Conservation (phyloP, 2,888 invertebrate genomes). For the Hydrotaea diabolus region DNA sequence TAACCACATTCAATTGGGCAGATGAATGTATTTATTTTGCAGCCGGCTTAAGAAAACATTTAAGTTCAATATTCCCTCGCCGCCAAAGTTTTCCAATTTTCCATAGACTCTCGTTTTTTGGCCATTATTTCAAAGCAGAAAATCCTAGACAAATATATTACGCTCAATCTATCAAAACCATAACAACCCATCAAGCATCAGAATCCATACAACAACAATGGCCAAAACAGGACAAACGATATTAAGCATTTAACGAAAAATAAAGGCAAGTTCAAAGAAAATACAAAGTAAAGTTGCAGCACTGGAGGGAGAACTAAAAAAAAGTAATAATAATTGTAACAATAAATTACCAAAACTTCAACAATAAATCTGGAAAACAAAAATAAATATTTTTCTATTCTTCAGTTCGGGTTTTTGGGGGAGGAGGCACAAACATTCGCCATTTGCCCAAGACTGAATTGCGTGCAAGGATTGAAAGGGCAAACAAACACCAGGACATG, state of each 20-base stretch:
- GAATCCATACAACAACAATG: background rate
- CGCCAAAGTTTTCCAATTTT: conserved; percentile 42
- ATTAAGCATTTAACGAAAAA: conserved; percentile 40
- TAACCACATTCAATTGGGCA: background rate
- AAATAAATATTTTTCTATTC: conserved; percentile 53
- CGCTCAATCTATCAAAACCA: conserved; percentile 74
- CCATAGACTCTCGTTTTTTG: background rate
- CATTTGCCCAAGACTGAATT: background rate
- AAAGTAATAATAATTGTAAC: conserved; percentile 60
- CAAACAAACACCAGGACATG: conserved; percentile 11
- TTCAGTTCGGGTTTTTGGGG: conserved; percentile 38
- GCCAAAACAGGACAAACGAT: conserved; percentile 42
- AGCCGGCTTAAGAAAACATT: conserved; percentile 24
- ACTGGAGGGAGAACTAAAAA: background rate
- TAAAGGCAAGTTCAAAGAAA: conserved; percentile 32
- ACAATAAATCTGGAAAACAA: conserved; percentile 74
- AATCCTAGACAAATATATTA: conserved; percentile 46
- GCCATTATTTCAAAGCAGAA: conserved; percentile 12
- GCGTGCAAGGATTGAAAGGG: conserved; percentile 52
- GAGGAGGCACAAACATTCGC: background rate
- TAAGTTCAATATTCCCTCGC: background rate
- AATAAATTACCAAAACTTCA: conserved; percentile 77
- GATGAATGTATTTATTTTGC: conserved; percentile 30
- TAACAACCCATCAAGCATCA: conserved; percentile 69
- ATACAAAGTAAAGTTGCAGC: conserved; percentile 18